phyloP scores from a whole-genome alignment of 2,888 invertebrate genomes.

The Chesias legatella region DNA sequence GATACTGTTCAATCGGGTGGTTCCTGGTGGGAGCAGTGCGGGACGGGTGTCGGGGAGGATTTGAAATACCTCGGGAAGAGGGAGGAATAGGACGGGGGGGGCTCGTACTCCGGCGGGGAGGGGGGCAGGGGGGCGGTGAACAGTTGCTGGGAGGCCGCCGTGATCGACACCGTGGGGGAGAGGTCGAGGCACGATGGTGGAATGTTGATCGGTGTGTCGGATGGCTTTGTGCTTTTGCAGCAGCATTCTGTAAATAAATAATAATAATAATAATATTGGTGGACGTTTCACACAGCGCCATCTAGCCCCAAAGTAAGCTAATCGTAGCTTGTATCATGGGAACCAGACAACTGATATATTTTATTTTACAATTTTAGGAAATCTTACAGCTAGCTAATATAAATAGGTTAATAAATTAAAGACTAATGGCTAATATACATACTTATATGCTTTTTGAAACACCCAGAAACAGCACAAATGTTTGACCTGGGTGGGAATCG shows the following conservation, averaged over 20 bases:
- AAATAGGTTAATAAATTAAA: no score
- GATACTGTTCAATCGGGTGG: slow-evolving; percentile 59
- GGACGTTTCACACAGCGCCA: no score
- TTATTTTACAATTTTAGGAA: no score
- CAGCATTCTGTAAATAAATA: slow-evolving; percentile 77
- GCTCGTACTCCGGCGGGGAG: slow-evolving; percentile 83
- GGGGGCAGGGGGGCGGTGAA: slow-evolving; percentile 59
- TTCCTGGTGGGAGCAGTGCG: slow-evolving; percentile 71
- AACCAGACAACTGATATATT: no score
- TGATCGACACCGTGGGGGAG: slow-evolving; percentile 66
- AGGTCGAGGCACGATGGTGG: slow-evolving; percentile 73
- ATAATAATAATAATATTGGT: no score
- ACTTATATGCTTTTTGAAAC: no score
- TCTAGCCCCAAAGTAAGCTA: no score
- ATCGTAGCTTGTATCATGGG: no score
- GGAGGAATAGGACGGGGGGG: slow-evolving; percentile 83
- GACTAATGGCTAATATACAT: no score
- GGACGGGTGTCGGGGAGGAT: slow-evolving; percentile 65
- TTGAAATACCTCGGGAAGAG: slow-evolving; percentile 81
- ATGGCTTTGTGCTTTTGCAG: slow-evolving; percentile 72
- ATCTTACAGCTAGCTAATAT: no score
- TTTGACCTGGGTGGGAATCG: no score
- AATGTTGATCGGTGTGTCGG: slow-evolving; percentile 65
- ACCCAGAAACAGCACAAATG: no score
- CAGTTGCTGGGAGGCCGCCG: slow-evolving; percentile 61